Evolutionary conservation across 2,888 invertebrate species (phyloP).

Genomic region (Dinocampus coccinellae): DNA sequence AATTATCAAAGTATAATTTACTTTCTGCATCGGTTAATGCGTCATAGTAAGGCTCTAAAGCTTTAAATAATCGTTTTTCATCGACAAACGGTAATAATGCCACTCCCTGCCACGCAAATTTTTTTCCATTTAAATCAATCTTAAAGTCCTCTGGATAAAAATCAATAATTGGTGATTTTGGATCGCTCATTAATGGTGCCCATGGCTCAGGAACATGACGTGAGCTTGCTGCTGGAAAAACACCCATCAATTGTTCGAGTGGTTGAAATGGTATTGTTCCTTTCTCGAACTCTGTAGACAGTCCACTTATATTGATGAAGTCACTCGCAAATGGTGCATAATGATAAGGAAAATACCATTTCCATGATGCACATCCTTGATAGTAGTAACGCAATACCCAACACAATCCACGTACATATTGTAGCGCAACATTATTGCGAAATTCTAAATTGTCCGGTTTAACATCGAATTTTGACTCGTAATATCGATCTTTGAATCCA

Average conservation of each 20-base stretch:
- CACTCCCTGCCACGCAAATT: constrained; percentile 99
- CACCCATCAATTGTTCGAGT: constrained; percentile 98
- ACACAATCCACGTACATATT: constrained; percentile 95
- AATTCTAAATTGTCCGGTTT: constrained; percentile 82
- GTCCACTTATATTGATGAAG: constrained; percentile 90
- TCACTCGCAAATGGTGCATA: constrained; percentile 99
- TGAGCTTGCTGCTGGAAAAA: constrained; percentile 97
- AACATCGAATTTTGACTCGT: constrained; percentile 94
- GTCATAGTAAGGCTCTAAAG: constrained; percentile 84
- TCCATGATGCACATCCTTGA: constrained; percentile 99
- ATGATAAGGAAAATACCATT: constrained; percentile 99
- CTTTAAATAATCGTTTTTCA: constrained; percentile 87
- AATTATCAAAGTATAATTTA: constrained; percentile 68
- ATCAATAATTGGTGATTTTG: constrained; percentile 94
- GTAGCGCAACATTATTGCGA: constrained; percentile 88
- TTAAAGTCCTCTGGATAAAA: constrained; percentile 98
- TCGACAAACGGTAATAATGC: constrained; percentile 98
- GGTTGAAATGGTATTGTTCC: constrained; percentile 95
- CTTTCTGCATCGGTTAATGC: constrained; percentile 87
- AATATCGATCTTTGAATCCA: constrained; percentile 98
- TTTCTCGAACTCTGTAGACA: constrained; percentile 89
- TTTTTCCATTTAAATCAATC: constrained; percentile 98
- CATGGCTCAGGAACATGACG: constrained; percentile 94
- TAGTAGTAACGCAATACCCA: constrained; percentile 99
- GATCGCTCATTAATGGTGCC: constrained; percentile 92